phyloP scores from a whole-genome alignment of 37 sponge, comb jelly and placozoan genomes.

The Hormiphora californensis region DNA sequence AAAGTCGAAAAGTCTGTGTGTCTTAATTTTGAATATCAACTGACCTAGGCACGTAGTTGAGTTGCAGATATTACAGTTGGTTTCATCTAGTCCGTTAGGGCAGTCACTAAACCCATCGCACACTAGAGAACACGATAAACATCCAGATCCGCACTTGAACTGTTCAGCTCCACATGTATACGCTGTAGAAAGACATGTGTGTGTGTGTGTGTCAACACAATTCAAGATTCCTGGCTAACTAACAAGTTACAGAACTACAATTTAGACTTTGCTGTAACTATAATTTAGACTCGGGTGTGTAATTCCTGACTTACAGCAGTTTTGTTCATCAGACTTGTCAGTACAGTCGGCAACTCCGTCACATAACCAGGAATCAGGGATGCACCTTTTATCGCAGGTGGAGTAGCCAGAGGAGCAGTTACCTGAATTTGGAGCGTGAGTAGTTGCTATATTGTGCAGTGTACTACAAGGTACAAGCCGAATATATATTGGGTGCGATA shows the following conservation, averaged over 20 bases:
- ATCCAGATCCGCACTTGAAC: constrained; percentile 44
- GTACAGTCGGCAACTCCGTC: constrained; percentile 9
- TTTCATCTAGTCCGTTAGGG: not conserved
- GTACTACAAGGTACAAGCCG: too few species aligned
- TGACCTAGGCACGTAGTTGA: constrained; percentile 9
- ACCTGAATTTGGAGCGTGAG: not conserved
- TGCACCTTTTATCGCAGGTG: not conserved
- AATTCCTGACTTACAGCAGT: constrained; percentile 39
- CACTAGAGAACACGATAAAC: not conserved
- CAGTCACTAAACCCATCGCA: constrained; percentile 27
- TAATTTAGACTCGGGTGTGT: too few species aligned
- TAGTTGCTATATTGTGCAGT: not conserved
- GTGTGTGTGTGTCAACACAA: too few species aligned
- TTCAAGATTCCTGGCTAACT: too few species aligned
- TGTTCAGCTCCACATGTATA: not conserved
- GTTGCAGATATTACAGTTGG: not conserved
- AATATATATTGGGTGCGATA: too few species aligned
- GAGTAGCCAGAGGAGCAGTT: constrained; percentile 10
- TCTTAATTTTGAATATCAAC: too few species aligned
- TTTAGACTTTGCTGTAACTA: too few species aligned
- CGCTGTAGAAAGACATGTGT: not conserved
- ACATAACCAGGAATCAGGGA: constrained; percentile 8
- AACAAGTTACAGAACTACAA: too few species aligned
- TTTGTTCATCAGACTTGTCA: constrained; percentile 11
- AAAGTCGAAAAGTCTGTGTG: too few species aligned